Evolutionary conservation across 2,888 invertebrate species (phyloP), one percentile per base, ranked within the genome.

Genomic region (Callyntrura sp.): DNA sequence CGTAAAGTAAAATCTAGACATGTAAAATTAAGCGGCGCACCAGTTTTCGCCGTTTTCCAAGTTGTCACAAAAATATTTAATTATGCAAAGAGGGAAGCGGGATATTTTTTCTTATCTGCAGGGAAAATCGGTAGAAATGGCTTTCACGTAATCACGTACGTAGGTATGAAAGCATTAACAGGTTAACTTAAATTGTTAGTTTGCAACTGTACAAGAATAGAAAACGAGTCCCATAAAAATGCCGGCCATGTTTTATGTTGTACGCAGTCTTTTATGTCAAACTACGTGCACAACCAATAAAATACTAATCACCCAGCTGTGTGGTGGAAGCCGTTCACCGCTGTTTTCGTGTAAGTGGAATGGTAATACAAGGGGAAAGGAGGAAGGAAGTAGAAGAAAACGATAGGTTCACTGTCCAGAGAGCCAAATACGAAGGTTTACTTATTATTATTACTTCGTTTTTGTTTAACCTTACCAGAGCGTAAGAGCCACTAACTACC

Each of bases 281-380:
- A 20, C 35, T 62, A 78, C 70, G 70, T 87, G 45, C 78, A 86
- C 20, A 79, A 86, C 70, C 57, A 81, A 87, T 70, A 28, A 81
- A 87, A 87, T 65, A 70, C 87, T 85, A 85, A 85, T 85, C 76
- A 57, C 14, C 14, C 17, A 14, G 28, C 55, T 9, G 25, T 51
- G 78, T 51, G 28, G 76, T 23, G 35, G 48, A 85, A 78, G 62
- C 62, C 76, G 62, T 48, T 35, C 48, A 60, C 60, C 12, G 60
- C 17, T 57, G 79, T 60, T 81, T 60, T 81, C 79, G 57, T 57
- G 43, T 17, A 60, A 35, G 60, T 43, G 17, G 20, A 25, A 82
- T n/a, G 51, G 55, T n/a, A 17, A 83, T 68, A 68, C 28, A 79
- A 79, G 23, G 28, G 28, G 25, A 60, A 79, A 25, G 23, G 51